A percentile compares a stretch with the other conserved stretches of the same genome.
Conservation (phyloP, 2,797 vertebrate genomes). For the Discoglossus pictus region DNA sequence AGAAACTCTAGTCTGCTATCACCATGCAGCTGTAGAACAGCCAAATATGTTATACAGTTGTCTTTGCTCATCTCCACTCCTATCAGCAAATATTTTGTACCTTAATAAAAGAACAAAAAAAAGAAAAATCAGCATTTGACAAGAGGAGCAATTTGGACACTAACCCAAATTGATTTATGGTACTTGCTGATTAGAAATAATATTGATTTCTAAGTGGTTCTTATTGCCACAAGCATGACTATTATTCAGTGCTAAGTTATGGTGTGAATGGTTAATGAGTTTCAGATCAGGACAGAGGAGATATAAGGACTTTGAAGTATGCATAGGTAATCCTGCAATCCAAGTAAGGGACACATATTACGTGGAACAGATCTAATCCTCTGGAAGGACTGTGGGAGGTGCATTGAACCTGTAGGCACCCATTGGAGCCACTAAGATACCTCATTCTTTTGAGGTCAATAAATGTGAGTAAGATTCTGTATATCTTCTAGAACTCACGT, state of each 20-base stretch:
- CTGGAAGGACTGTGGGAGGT: no score
- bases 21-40: background rate
- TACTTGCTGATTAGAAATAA: slow-evolving; percentile 41
- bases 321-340: background rate
- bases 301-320: background rate
- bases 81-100: slow-evolving; percentile 9
- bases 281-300: slow-evolving; percentile 25
- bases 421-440: no score
- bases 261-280: slow-evolving; percentile 28
- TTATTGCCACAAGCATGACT: slow-evolving; percentile 14
- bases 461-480: no score
- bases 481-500: no score
- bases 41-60: background rate
- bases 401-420: no score
- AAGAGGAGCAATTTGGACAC: slow-evolving; percentile 21
- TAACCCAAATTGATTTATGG: slow-evolving; percentile 31
- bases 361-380: no score
- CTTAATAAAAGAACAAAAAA: slow-evolving; percentile 20
- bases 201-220: slow-evolving; percentile 42
- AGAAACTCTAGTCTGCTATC: background rate
- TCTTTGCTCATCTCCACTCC: background rate
- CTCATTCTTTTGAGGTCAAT: no score
- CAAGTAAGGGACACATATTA: no score
- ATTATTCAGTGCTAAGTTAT: slow-evolving; percentile 33
- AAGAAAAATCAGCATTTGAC: background rate